Evolutionary conservation across 2,888 invertebrate genomes (phyloP), one percentile per base, ranked within the genome.

Genomic region (Pristionchus fissidentatus): DNA sequence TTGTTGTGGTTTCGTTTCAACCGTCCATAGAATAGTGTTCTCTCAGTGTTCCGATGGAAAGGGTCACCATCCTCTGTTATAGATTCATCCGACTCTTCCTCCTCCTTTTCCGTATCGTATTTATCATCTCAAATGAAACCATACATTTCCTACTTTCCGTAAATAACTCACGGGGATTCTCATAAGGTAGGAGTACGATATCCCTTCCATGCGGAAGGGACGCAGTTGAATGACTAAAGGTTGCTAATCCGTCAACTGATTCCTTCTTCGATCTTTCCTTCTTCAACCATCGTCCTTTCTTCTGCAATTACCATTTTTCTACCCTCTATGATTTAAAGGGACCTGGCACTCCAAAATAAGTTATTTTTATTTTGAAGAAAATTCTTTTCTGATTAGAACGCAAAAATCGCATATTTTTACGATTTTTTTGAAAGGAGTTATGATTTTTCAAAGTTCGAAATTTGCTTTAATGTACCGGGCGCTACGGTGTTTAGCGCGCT

Each of bases 181-280:
- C 15, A 29, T 35, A 66, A 5, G 66, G 66, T 38, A 66, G 15
- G 10, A 66, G 35, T 5, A 8, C 3, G 7, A 66, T 66, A 22
- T 66, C 35, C 22, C 38, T 66, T 38, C 66, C 66, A 66, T 66
- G 66, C 1, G 66, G 66, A 26, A 66, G 10, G 29, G 35, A 38
- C 3, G 66, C 3, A 29, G 60, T 32, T 60, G 29, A 7, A 60
- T 60, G 7, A 60, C 29, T 13, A 5, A 66, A 4, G 35, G 22
- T 29, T 22, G 66, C 35, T 38, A 22, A 55, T 35, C 35, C 66
- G 1, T 35, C 66, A n/a, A n/a, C n/a, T n/a, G n/a, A n/a, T n/a
- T n/a, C 0, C 60, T 70, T 62, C 38, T 29, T 85, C 83, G 38
- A 49, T 49, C 41, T 29, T 66, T 85, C 81, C 83, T 55, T 49